phyloP scores from a whole-genome alignment of 2,888 invertebrate species.

The Eristalinus aeneus region DNA sequence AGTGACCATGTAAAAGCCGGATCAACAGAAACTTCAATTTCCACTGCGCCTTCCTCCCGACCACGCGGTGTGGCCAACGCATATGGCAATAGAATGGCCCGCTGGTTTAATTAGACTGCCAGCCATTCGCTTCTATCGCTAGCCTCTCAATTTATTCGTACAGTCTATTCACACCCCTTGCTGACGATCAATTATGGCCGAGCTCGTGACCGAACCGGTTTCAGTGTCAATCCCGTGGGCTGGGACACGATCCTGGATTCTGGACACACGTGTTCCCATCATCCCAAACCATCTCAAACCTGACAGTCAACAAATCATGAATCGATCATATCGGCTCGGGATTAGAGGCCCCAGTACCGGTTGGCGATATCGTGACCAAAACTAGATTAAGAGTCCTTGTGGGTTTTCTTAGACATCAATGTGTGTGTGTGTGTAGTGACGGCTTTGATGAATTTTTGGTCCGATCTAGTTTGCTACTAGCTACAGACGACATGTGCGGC shows the following conservation, averaged over 20 bases:
- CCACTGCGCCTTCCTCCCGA: neutral
- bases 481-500: slow-evolving; percentile 29
- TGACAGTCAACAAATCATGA: slow-evolving; percentile 58
- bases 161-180: slow-evolving; percentile 10
- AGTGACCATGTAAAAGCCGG: neutral
- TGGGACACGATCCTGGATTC: slow-evolving; percentile 41
- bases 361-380: slow-evolving; percentile 55
- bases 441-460: slow-evolving; percentile 24
- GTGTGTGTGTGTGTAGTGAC: neutral
- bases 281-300: slow-evolving; percentile 20
- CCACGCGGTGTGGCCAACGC: neutral
- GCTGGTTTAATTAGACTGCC: slow-evolving; percentile 47
- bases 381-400: slow-evolving; percentile 55
- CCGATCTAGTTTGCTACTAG: slow-evolving; percentile 38
- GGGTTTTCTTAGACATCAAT: slow-evolving; percentile 18
- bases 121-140: slow-evolving; percentile 36
- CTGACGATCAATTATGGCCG: slow-evolving; percentile 9
- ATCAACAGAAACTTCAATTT: slow-evolving; percentile 11
- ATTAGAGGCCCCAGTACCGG: slow-evolving; percentile 34
- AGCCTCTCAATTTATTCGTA: slow-evolving; percentile 18
- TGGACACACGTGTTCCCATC: slow-evolving; percentile 34
- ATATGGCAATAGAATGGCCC: slow-evolving; percentile 23
- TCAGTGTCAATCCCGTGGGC: slow-evolving; percentile 68
- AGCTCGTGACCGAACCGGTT: slow-evolving; percentile 37
- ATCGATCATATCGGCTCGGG: slow-evolving; percentile 45